Percentiles rank a stretch among this genome's conserved stretches.
Conservation (phyloP, 1,140 invertebrate genomes). For the Helicoverpa zea region DNA sequence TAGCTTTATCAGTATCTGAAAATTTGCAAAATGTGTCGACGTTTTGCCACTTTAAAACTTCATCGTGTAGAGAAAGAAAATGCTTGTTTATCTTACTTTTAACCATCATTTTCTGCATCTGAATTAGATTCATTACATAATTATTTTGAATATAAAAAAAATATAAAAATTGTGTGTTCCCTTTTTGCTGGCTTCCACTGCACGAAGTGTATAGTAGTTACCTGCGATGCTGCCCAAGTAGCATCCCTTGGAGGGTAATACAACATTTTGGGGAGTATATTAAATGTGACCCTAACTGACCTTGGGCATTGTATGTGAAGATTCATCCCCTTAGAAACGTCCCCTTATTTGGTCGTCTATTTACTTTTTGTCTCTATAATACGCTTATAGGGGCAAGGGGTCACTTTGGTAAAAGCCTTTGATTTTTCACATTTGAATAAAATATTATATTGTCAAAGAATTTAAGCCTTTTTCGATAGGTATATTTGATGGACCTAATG, state of each 20-base stretch:
- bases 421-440: constrained; percentile 8
- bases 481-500: too few relatives aligned
- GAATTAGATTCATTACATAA: too few relatives aligned
- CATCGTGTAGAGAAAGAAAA: too few relatives aligned
- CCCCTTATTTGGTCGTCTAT: constrained; percentile 28
- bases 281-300: constrained; percentile 54
- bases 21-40: background rate
- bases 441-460: background rate
- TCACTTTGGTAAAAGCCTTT: constrained; percentile 13
- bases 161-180: background rate
- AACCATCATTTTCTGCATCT: too few relatives aligned
- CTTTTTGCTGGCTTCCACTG: constrained; percentile 37
- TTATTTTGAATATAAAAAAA: background rate
- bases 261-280: constrained; percentile 58
- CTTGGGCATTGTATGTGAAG: constrained; percentile 44
- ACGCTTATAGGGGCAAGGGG: constrained; percentile 25
- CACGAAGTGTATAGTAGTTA: constrained; percentile 47
- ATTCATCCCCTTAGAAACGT: constrained; percentile 39
- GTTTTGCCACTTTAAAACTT: background rate
- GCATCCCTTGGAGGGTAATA: constrained; percentile 57
- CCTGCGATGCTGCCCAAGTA: constrained; percentile 51
- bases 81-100: too few relatives aligned
- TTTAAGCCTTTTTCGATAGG: background rate
- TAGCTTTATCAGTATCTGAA: background rate
- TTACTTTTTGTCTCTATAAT: constrained; percentile 37